A percentile compares a stretch with the other conserved stretches of the same genome.
Conservation (phyloP, 2,113 vertebrate species). For the Felis chaus region DNA sequence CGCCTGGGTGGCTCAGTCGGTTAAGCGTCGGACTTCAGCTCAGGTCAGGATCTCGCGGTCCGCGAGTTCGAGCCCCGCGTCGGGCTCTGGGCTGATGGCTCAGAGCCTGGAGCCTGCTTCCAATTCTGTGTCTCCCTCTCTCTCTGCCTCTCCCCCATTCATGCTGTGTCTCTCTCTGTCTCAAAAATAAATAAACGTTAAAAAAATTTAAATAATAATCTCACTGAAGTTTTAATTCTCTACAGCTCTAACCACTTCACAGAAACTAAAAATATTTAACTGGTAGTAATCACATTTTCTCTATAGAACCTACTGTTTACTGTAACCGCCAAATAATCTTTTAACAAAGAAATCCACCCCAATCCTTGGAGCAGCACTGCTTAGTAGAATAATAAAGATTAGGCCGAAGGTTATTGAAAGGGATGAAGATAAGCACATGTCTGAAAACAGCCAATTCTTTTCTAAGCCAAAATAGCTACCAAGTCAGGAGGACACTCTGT, state of each 20-base stretch:
- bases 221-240: background rate
- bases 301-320: background rate
- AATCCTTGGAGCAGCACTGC: background rate
- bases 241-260: background rate
- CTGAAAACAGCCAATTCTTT: background rate
- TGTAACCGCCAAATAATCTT: background rate
- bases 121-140: too few relatives aligned
- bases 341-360: background rate
- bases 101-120: too few relatives aligned
- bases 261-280: slow-evolving; percentile 12
- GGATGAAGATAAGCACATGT: background rate
- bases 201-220: background rate
- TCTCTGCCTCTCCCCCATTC: too few relatives aligned
- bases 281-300: background rate
- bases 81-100: too few relatives aligned
- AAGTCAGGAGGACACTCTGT: background rate
- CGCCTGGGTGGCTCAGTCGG: too few relatives aligned
- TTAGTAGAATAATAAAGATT: background rate
- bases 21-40: too few relatives aligned
- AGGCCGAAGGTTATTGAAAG: background rate
- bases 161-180: too few relatives aligned
- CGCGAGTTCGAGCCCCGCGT: too few relatives aligned
- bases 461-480: background rate
- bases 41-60: too few relatives aligned
- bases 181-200: too few relatives aligned